Evolutionary conservation across 2,888 invertebrate genomes (phyloP).

Genomic region (Notocelia uddmanniana): DNA sequence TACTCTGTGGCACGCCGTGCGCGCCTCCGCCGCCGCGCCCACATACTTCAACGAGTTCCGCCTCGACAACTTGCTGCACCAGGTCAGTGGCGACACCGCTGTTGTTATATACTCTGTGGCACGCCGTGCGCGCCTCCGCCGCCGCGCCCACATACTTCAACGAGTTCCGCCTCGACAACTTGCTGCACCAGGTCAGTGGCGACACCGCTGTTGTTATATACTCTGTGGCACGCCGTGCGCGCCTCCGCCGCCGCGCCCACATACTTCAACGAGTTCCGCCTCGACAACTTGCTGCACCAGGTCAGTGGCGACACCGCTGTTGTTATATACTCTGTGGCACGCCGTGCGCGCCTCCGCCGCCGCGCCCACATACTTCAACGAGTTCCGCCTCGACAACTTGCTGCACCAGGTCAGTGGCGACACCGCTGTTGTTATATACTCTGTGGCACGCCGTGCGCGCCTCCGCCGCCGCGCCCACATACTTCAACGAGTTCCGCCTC

Average conservation of each 20-base stretch:
- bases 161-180: conserved; percentile 1
- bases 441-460: background rate
- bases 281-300: background rate
- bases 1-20: background rate
- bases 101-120: no score
- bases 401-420: background rate
- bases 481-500: conserved; percentile 4
- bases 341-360: conserved; percentile 88
- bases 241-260: conserved; percentile 17
- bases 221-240: background rate
- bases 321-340: no score
- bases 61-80: background rate
- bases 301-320: background rate
- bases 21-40: background rate
- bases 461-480: conserved; percentile 1
- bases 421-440: no score
- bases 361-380: conserved; percentile 94
- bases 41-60: background rate
- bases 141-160: conserved; percentile 1
- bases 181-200: background rate
- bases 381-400: conserved; percentile 86
- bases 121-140: conserved; percentile 2
- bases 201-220: no score
- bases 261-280: conserved; percentile 2
- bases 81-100: background rate